A percentile compares a stretch with the other conserved stretches of the same genome.
phyloP scores from a whole-genome alignment of 2,888 invertebrate species.

The Beris morrisii region DNA sequence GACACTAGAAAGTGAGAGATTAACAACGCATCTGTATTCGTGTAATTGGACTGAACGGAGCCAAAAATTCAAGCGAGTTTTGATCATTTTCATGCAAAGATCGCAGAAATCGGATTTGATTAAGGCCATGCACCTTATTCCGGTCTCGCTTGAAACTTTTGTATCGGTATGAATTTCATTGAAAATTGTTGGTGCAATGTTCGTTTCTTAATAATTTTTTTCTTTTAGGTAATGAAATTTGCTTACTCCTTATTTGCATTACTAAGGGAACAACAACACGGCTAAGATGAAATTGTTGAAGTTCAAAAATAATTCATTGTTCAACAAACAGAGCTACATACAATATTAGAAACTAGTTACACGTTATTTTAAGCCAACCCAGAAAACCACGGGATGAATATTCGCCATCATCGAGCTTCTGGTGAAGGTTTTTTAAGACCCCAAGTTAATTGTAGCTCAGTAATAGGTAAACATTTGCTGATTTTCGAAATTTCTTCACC shows the following conservation, averaged over 20 bases:
- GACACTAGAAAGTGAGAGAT: conserved; percentile 57
- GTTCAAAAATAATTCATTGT: too few species aligned
- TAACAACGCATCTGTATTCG: conserved; percentile 59
- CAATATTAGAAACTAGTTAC: too few species aligned
- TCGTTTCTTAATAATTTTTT: neutral
- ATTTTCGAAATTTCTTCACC: too few species aligned
- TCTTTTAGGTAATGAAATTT: conserved; percentile 11
- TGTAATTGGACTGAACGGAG: conserved; percentile 62
- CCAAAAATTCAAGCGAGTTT: conserved; percentile 52
- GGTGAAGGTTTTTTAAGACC: too few species aligned
- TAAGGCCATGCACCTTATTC: conserved; percentile 61
- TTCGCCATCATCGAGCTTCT: too few species aligned
- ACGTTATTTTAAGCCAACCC: too few species aligned
- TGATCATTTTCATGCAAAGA: conserved; percentile 59
- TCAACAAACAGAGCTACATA: too few species aligned
- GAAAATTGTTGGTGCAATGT: neutral
- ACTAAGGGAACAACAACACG: too few species aligned
- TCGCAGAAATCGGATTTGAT: conserved; percentile 59
- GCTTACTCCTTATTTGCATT: conserved; percentile 25
- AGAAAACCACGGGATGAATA: too few species aligned
- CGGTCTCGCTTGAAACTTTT: conserved; percentile 60
- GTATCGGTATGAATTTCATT: conserved; percentile 53
- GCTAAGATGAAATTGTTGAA: too few species aligned
- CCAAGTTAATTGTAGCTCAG: too few species aligned
- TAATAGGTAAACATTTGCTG: too few species aligned